Conservation (phyloP, 1,140 invertebrate species). For the Hylaeus volcanicus region DNA sequence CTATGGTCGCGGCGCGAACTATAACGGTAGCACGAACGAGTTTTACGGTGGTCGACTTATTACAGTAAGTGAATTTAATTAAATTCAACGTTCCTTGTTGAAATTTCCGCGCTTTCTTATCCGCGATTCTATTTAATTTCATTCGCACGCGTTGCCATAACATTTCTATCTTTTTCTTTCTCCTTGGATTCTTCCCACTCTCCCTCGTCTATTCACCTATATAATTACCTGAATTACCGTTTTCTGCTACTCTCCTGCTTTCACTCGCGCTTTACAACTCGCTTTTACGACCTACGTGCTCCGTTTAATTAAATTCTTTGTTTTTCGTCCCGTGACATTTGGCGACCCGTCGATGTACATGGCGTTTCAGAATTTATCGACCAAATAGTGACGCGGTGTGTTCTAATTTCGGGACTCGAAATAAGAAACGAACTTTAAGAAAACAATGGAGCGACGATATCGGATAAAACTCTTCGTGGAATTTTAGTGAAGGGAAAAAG, state of each 20-base stretch:
- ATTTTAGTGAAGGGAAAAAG: too few species aligned
- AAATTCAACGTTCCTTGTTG: neutral
- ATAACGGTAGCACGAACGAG: neutral
- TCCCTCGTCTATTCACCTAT: neutral
- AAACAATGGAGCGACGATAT: too few species aligned
- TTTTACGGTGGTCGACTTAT: slow-evolving; percentile 2
- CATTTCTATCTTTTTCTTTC: neutral
- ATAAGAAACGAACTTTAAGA: too few species aligned
- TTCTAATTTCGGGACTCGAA: too few species aligned
- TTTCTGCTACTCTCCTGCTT: neutral
- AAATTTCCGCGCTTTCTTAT: neutral
- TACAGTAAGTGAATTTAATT: slow-evolving; percentile 13
- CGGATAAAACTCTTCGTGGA: too few species aligned
- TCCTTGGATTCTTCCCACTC: neutral
- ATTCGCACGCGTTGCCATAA: neutral
- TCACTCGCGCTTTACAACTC: neutral
- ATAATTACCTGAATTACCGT: slow-evolving; percentile 4
- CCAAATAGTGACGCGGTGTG: too few species aligned
- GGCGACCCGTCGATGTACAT: too few species aligned
- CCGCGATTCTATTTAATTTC: slow-evolving; percentile 1
- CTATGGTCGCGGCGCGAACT: neutral
- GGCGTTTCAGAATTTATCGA: too few species aligned
- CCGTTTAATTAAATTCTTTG: neutral
- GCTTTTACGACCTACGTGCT: neutral
- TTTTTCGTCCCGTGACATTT: neutral